Evolutionary conservation across 1,140 invertebrate genomes (phyloP).

Genomic region (Camponotus vicinus): DNA sequence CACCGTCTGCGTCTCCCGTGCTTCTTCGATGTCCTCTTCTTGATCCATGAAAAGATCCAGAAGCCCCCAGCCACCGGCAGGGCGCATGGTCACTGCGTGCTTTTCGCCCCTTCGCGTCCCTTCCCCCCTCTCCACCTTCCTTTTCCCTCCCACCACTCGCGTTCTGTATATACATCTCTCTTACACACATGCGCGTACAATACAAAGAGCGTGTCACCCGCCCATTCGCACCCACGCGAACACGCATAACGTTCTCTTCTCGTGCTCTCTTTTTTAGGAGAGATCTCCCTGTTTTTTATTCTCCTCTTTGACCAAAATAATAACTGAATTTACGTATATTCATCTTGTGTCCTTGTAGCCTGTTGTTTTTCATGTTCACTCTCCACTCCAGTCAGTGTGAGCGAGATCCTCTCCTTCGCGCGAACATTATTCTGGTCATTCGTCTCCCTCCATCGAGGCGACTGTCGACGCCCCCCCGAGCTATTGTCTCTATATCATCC

Average conservation of each 20-base stretch:
- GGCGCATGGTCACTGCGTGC: constrained; percentile 78
- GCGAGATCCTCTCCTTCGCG: constrained; percentile 23
- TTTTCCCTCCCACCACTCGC: neutral
- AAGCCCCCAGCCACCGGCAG: constrained; percentile 60
- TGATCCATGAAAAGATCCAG: constrained; percentile 79
- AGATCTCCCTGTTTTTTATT: neutral
- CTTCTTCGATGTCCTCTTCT: constrained; percentile 81
- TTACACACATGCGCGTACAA: constrained; percentile 21
- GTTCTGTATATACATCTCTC: constrained; percentile 10
- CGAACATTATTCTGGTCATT: constrained; percentile 22
- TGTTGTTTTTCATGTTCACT: neutral
- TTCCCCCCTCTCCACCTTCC: neutral
- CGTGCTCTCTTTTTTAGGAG: neutral
- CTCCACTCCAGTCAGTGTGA: neutral
- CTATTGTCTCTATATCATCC: constrained; percentile 37
- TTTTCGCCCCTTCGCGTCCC: constrained; percentile 25
- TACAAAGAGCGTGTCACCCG: neutral
- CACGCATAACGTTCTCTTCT: constrained; percentile 13
- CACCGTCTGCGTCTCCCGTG: constrained; percentile 80
- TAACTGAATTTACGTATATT: constrained; percentile 14
- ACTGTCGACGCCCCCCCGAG: constrained; percentile 35
- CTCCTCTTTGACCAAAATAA: neutral
- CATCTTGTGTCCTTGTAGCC: neutral
- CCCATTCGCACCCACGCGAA: no score
- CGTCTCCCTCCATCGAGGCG: constrained; percentile 30